Evolutionary conservation across 2,888 invertebrate species (phyloP).

Genomic region (Hyposoter didymator): DNA sequence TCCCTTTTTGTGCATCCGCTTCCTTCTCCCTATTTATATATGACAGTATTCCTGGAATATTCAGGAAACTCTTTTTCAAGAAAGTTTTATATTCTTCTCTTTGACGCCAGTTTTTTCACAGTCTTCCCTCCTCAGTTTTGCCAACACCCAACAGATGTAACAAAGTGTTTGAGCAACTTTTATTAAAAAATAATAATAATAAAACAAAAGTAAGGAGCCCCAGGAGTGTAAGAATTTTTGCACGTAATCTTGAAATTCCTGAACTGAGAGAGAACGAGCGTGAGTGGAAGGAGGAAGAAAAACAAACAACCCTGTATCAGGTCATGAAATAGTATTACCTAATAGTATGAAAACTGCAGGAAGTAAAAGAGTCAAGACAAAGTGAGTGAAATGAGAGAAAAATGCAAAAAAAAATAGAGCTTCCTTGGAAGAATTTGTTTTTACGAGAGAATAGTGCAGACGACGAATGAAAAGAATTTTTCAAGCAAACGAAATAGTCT

Average conservation of each 20-base stretch:
- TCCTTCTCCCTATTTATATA: conserved; percentile 24
- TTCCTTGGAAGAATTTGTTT: conserved; percentile 28
- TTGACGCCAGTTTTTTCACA: conserved; percentile 20
- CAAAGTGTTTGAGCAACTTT: conserved; percentile 72
- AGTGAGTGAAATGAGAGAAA: conserved; percentile 31
- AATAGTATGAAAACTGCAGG: conserved; percentile 29
- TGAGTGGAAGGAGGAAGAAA: conserved; percentile 1
- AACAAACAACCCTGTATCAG: conserved; percentile 5
- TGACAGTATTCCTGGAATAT: conserved; percentile 1
- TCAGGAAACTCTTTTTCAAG: conserved; percentile 16
- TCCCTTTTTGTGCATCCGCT: conserved; percentile 60
- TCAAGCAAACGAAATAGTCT: conserved; percentile 4
- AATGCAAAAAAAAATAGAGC: conserved; percentile 10
- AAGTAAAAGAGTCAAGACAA: conserved; percentile 4
- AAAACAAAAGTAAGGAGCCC: conserved; percentile 23
- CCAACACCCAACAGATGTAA: not conserved
- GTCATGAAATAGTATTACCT: conserved; percentile 45
- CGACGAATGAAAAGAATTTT: conserved; percentile 22
- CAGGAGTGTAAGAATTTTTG: conserved; percentile 69
- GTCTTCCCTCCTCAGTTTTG: conserved; percentile 48
- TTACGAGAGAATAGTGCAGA: not conserved
- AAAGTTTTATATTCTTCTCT: conserved; percentile 25
- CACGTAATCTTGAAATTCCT: conserved; percentile 69
- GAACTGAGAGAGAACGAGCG: not conserved
- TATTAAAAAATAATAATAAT: conserved; percentile 70